Conservation (phyloP, 2,888 invertebrate species). For the Epicampocera succincta region DNA sequence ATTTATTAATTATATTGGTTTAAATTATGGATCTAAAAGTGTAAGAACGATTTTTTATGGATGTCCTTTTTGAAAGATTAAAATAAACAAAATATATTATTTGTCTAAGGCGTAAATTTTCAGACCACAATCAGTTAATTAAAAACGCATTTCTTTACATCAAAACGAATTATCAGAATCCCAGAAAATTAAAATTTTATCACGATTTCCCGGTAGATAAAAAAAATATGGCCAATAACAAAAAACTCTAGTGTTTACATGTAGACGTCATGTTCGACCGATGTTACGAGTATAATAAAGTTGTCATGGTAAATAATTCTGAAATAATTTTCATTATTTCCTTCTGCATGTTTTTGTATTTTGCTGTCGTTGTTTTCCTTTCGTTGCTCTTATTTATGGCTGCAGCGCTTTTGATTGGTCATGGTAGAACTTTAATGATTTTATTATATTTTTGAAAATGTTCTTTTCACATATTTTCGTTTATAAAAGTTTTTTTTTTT, state of each 20-base stretch:
- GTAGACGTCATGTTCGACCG: conserved; percentile 6
- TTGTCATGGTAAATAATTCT: conserved; percentile 59
- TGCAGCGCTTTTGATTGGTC: conserved; percentile 54
- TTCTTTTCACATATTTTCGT: conserved; percentile 48
- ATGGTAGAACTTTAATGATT: conserved; percentile 60
- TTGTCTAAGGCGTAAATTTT: too few species aligned
- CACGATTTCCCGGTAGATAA: too few species aligned
- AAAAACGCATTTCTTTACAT: too few species aligned
- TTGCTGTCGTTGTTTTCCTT: conserved; percentile 15
- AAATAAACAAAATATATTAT: too few species aligned
- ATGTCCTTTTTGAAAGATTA: too few species aligned
- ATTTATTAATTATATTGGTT: too few species aligned
- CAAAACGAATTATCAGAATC: too few species aligned
- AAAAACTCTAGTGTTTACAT: neutral
- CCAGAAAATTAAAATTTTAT: too few species aligned
- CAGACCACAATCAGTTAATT: too few species aligned
- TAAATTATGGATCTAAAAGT: too few species aligned
- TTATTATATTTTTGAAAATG: conserved; percentile 33
- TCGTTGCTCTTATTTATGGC: conserved; percentile 29
- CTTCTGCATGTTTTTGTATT: conserved; percentile 9
- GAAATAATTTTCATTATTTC: conserved; percentile 49
- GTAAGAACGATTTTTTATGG: too few species aligned
- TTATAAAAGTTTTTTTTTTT: conserved; percentile 32
- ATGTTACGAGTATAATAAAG: conserved; percentile 62
- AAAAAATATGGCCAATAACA: too few species aligned